Evolutionary conservation across 2,888 invertebrate genomes (phyloP), one percentile per base, ranked within the genome.

Genomic region (Eupithecia subfuscata): DNA sequence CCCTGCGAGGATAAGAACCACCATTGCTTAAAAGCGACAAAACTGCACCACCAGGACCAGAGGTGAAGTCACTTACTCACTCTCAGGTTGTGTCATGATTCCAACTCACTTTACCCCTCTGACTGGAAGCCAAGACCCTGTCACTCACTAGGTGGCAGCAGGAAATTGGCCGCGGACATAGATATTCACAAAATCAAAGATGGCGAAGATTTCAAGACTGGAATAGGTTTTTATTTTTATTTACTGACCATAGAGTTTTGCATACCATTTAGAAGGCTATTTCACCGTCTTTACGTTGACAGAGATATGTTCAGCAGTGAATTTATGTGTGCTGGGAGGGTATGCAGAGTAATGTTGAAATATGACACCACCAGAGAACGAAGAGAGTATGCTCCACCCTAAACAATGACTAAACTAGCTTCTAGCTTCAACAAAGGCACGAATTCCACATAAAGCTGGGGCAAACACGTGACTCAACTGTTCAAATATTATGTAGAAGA

Each of bases 1-100:
- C 85, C 84, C 82, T 89, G 91, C 90, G 90, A 92, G 90, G 90
- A 89, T 83, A 81, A 83, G 85, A 83, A 84, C 85, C 85, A 84
- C 80, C 76, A 78, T 81, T 80, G 82, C 80, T 82, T 83, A 80
- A 4, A 60, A 88, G 85, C 85, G 81, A 80, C 79, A 85, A 73
- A 56, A 79, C 81, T 79, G 34, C 34, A 68, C 68, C 68, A 43
- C 68, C 11, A 83, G 82, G 83, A 77, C 82, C 84, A 84, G 83
- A 78, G 79, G 81, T 80, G 75, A 72, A 71, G 69, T 65, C 71
- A 70, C 63, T 43, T 8, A 69, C 52, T 56, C 56, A 69, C 52
- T 60, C 60, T 22, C 60, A 3, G 60, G 14, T 56, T 56, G n/a
- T 25, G 5, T 60, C 60, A 60, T 60, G 60, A 60, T 60, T 25